These are phyloP conservation scores for Dryadula phaetusa DNA, from an alignment of 2,888 invertebrate genomes.

Conservation along the genomic window DNA sequence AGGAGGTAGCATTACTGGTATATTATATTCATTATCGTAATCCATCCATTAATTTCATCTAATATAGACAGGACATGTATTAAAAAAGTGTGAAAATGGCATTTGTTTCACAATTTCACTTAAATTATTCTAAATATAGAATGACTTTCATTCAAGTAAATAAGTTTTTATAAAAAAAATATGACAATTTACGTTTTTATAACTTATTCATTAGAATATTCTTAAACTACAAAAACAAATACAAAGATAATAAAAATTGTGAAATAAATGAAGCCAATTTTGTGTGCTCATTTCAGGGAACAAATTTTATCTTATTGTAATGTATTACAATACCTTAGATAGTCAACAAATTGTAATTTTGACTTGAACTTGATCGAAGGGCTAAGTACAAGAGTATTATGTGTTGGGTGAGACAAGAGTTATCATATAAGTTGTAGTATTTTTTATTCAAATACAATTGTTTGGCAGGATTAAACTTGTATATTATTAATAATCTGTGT, in stretches of 20 bases:
- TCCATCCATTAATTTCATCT: conserved; percentile 41
- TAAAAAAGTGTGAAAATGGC: conserved; percentile 27
- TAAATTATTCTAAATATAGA: conserved; percentile 11
- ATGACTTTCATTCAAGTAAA: background rate
- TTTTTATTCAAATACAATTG: background rate
- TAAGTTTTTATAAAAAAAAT: background rate
- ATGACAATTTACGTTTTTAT: too few species aligned
- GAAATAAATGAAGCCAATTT: conserved; percentile 49
- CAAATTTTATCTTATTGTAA: conserved; percentile 58
- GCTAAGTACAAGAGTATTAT: conserved; percentile 23
- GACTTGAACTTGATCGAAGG: conserved; percentile 25
- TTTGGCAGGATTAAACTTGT: background rate
- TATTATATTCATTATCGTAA: conserved; percentile 33
- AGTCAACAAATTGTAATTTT: conserved; percentile 38
- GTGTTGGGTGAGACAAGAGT: conserved; percentile 4
- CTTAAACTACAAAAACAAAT: background rate
- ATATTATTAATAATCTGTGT: background rate
- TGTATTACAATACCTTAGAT: conserved; percentile 40
- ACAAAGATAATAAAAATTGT: conserved; percentile 53
- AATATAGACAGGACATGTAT: conserved; percentile 33
- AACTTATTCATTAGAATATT: background rate
- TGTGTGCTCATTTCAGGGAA: conserved; percentile 72
- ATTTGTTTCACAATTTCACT: conserved; percentile 43
- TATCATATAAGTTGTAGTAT: conserved; percentile 4
- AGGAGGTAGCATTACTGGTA: conserved; percentile 71